Conservation (phyloP, 2,888 invertebrate genomes). For the Xylocampa areola region DNA sequence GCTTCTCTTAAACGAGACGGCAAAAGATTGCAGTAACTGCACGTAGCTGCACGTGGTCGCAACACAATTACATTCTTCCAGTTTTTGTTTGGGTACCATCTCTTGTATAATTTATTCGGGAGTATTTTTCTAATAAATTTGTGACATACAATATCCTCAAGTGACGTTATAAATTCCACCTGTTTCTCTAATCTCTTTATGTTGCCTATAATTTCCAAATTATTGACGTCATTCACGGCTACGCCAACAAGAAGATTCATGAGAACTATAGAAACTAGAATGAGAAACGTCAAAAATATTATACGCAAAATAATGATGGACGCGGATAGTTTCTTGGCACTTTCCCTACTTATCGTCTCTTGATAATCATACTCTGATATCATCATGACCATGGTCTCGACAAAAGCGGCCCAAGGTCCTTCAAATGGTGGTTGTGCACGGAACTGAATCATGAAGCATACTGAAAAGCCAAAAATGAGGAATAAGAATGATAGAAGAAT, state of each 20-base stretch:
- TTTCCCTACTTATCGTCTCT: constrained; percentile 75
- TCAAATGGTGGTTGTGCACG: constrained; percentile 82
- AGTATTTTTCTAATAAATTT: constrained; percentile 43
- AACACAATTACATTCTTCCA: constrained; percentile 28
- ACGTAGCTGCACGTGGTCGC: constrained; percentile 41
- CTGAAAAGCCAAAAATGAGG: constrained; percentile 87
- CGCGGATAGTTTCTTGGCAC: constrained; percentile 67
- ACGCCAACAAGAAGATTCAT: constrained; percentile 90
- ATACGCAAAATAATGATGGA: constrained; percentile 79
- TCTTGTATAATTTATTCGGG: constrained; percentile 29
- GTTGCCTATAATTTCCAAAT: constrained; percentile 87
- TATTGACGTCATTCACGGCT: constrained; percentile 89
- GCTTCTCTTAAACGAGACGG: constrained; percentile 76
- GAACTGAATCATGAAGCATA: constrained; percentile 89
- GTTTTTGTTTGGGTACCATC: constrained; percentile 11
- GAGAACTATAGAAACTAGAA: constrained; percentile 88
- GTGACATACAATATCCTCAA: constrained; percentile 54
- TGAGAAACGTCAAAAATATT: constrained; percentile 85
- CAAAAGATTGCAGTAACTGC: constrained; percentile 63
- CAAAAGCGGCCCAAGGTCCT: constrained; percentile 83
- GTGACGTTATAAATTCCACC: constrained; percentile 81
- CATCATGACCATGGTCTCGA: constrained; percentile 90
- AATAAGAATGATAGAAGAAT: constrained; percentile 83
- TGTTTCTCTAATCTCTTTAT: constrained; percentile 87
- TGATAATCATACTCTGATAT: constrained; percentile 89